Evolutionary conservation across 1,140 invertebrate species (phyloP), one percentile per base, ranked within the genome.

Genomic region (Dendroctonus valens): DNA sequence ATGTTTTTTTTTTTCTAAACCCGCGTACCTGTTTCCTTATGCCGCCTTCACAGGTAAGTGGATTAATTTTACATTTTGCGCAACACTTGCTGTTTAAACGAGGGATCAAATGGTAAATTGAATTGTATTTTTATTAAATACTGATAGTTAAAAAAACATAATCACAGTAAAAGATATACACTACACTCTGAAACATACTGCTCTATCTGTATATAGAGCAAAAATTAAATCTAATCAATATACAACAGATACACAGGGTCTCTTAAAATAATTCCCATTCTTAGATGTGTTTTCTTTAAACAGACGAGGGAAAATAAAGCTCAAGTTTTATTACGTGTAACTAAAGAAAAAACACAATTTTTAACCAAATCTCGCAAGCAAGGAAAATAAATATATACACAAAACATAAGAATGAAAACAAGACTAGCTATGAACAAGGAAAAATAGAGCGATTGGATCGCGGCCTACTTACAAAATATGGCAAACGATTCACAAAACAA

Each of bases 91-190:
- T 3, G 26, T 26, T 26, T 26, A 26, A 26, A 26, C 3, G 26
- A 26, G 26, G 3, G 26, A 26, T 26, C 26, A 26, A 26, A 3
- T 26, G 26, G 26, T 26, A 26, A 26, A 26, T 26, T 26, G 26
- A 26, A 26, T 26, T 26, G 26, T 68, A 62, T 66, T 64, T 67
- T 67, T 67, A 68, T 68, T 68, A 68, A 68, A 68, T 68, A 68
- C 66, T 68, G 66, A 62, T 63, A 68, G 66, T 68, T 68, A 68
- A 68, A 68, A n/a, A 67, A 68, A 68, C 66, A 68, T 68, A 68
- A 68, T 68, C 66, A 68, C 66, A 68, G 66, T 68, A 68, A 68
- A 68, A 50, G 62, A 68, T 55, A 57, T 68, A 67, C 54, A 66
- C 54, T 67, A 67, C 51, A 67, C 58, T 49, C 57, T 46, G 48